Percentiles rank a stretch among this genome's conserved stretches.
Conservation (phyloP, 2,888 invertebrate species). For the Ceramica pisi region DNA sequence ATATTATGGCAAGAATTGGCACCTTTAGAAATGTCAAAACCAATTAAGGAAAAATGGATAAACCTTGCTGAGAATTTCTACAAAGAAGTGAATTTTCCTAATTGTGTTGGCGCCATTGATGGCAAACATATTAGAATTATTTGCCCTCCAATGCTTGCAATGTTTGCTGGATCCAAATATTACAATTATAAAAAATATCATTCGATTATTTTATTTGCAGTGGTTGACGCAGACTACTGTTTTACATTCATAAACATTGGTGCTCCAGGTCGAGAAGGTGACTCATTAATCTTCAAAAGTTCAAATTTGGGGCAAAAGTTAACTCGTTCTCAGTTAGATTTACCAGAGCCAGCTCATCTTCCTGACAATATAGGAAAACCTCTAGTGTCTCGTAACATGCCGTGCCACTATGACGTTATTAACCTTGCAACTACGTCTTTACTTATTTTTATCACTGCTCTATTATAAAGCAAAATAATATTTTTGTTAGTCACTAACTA, state of each 20-base stretch:
- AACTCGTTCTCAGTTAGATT: constrained; percentile 15
- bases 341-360: constrained; percentile 7
- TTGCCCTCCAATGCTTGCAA: constrained; percentile 50
- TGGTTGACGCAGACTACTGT: constrained; percentile 68
- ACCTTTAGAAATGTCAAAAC: constrained; percentile 23
- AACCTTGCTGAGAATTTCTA: too few relatives aligned
- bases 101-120: constrained; percentile 65
- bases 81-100: too few relatives aligned
- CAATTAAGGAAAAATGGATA: constrained; percentile 56
- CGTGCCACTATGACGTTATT: too few relatives aligned
- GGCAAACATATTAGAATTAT: constrained; percentile 66
- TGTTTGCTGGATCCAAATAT: constrained; percentile 59
- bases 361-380: constrained; percentile 23
- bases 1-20: constrained; percentile 15
- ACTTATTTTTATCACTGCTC: too few relatives aligned
- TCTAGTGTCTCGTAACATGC: constrained; percentile 16
- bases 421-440: too few relatives aligned
- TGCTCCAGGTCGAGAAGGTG: constrained; percentile 61
- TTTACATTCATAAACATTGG: constrained; percentile 71
- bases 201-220: constrained; percentile 70
- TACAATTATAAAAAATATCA: constrained; percentile 66
- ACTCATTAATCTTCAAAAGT: constrained; percentile 57
- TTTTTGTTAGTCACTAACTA: too few relatives aligned
- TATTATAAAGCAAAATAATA: too few relatives aligned
- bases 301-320: constrained; percentile 24